phyloP scores from a whole-genome alignment of 2,888 invertebrate genomes.

The Ommatoiulus sabulosus region DNA sequence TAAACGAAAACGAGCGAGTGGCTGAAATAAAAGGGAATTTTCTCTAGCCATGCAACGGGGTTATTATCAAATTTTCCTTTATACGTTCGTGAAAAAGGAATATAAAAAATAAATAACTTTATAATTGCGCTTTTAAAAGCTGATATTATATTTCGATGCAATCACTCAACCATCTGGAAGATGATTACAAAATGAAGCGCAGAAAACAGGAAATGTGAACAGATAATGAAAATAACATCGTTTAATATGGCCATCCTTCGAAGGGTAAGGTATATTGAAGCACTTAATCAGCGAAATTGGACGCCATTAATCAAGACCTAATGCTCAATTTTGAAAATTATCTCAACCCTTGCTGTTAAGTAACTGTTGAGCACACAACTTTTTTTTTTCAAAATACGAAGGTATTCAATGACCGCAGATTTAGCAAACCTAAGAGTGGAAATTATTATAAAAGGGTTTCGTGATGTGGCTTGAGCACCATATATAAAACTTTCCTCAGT shows the following conservation, averaged over 20 bases:
- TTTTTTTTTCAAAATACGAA: background rate
- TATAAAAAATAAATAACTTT: conserved; percentile 18
- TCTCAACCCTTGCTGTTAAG: conserved; percentile 20
- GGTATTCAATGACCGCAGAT: background rate
- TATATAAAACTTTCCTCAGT: too few relatives aligned
- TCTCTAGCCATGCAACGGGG: background rate
- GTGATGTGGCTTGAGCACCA: too few relatives aligned
- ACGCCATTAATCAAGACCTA: background rate
- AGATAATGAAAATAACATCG: background rate
- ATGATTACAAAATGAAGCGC: conserved; percentile 8
- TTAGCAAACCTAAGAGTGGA: background rate
- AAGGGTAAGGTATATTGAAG: background rate
- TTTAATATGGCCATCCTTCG: conserved; percentile 22
- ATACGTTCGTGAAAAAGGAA: background rate
- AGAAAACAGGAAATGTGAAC: background rate
- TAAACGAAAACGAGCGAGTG: background rate
- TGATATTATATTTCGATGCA: conserved; percentile 40
- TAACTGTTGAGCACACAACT: background rate
- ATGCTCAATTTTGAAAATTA: conserved; percentile 24
- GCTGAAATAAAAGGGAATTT: background rate
- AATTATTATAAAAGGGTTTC: too few relatives aligned
- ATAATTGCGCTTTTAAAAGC: conserved; percentile 24
- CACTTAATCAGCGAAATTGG: background rate
- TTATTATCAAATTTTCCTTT: conserved; percentile 23
- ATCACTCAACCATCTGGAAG: conserved; percentile 21